Evolutionary conservation across 2,113 vertebrate genomes (phyloP).

Genomic region (Mohoua ochrocephala): DNA sequence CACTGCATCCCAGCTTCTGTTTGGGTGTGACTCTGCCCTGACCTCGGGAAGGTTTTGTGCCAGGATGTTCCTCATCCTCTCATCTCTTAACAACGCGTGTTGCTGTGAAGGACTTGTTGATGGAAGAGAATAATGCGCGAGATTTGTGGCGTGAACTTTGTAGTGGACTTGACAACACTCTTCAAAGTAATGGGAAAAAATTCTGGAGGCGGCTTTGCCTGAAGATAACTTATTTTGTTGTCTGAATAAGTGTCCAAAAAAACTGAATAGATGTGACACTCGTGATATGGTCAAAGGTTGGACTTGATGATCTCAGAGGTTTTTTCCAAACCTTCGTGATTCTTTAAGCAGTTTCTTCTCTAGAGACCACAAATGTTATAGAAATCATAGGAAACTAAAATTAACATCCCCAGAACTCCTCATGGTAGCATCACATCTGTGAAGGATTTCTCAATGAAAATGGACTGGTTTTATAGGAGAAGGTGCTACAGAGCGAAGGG

Average conservation of each 20-base stretch:
- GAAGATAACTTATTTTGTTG: neutral
- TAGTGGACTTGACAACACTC: neutral
- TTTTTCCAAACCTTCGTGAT: neutral
- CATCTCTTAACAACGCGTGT: rapidly evolving
- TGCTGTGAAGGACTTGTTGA: neutral
- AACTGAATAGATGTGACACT: neutral
- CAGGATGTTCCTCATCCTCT: neutral
- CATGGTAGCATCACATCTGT: rapidly evolving
- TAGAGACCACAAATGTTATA: neutral
- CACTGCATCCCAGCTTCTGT: neutral
- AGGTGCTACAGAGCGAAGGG: neutral
- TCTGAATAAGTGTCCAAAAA: neutral
- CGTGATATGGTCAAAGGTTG: neutral
- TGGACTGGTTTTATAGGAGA: neutral
- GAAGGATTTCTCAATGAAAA: neutral
- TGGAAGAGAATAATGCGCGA: neutral
- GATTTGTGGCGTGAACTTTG: neutral
- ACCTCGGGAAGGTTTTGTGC: neutral
- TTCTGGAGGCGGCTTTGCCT: neutral
- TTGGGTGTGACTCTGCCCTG: neutral
- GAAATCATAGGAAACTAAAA: rapidly evolving
- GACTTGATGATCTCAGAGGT: neutral
- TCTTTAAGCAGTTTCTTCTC: neutral
- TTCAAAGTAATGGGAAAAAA: neutral
- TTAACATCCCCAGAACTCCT: neutral